A percentile compares a stretch with the other conserved stretches of the same genome.
phyloP scores from a whole-genome alignment of 2,113 vertebrate species.

The Prochilodus magdalenae region DNA sequence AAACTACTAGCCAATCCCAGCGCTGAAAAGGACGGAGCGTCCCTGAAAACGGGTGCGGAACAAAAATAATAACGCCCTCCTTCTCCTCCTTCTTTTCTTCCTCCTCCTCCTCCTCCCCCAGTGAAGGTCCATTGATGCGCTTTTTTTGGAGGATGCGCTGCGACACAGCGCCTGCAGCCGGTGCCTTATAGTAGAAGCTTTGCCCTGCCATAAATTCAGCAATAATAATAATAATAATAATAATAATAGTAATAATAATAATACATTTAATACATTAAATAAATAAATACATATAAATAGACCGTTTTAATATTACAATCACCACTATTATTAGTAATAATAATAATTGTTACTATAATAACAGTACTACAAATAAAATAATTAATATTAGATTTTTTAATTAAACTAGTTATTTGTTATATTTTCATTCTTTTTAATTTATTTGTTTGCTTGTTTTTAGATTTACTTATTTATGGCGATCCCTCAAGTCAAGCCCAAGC shows the following conservation, averaged over 20 bases:
- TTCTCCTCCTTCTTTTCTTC: no score
- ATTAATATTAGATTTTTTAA: no score
- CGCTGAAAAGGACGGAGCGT: not conserved
- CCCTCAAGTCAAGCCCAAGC: not conserved
- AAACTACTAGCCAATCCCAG: not conserved
- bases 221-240: not conserved
- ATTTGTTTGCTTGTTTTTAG: no score
- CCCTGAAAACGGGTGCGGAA: not conserved
- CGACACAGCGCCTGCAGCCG: conserved; percentile 21
- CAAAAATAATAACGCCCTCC: not conserved
- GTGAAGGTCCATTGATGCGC: conserved; percentile 12
- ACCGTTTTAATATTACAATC: no score
- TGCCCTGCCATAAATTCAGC: not conserved
- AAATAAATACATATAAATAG: no score
- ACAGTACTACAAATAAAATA: not conserved
- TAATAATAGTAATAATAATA: not conserved
- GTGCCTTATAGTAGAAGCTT: not conserved
- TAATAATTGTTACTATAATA: no score
- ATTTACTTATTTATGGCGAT: no score
- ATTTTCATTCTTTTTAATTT: no score
- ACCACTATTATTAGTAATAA: no score
- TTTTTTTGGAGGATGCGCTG: not conserved
- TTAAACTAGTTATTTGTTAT: no score
- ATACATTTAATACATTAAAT: no score
- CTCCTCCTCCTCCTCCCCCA: not conserved